Conservation (phyloP, 2,113 vertebrate genomes). For the Orycteropus afer region DNA sequence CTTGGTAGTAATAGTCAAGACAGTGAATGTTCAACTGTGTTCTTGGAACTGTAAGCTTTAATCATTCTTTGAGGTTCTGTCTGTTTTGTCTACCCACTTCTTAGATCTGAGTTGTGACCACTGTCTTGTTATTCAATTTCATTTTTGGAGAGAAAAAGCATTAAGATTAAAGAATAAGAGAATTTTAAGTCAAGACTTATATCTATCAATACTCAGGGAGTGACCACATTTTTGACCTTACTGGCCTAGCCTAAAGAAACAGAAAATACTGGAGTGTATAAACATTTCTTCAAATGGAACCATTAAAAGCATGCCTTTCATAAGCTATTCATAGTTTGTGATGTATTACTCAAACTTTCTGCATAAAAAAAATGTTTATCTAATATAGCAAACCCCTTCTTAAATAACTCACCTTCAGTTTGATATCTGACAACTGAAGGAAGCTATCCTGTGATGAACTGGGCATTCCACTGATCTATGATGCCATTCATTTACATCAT, state of each 20-base stretch:
- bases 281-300: neutral
- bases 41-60: too few relatives aligned
- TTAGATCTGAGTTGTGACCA: too few relatives aligned
- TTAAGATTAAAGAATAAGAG: too few relatives aligned
- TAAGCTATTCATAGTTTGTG: neutral
- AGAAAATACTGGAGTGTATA: neutral
- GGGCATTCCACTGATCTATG: neutral
- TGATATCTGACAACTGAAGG: neutral
- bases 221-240: neutral
- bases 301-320: neutral
- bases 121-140: too few relatives aligned
- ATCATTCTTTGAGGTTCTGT: too few relatives aligned
- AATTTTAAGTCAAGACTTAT: too few relatives aligned
- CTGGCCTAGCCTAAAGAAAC: neutral
- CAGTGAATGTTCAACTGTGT: too few relatives aligned
- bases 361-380: neutral
- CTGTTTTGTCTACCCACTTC: too few relatives aligned
- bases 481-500: neutral
- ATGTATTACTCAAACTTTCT: neutral
- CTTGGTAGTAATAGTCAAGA: too few relatives aligned
- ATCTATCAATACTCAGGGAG: neutral
- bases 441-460: neutral
- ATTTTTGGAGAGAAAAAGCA: too few relatives aligned
- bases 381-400: neutral
- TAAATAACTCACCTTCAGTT: neutral